Evolutionary conservation across 2,113 vertebrate genomes (phyloP).

Genomic region (Rutilus rutilus): DNA sequence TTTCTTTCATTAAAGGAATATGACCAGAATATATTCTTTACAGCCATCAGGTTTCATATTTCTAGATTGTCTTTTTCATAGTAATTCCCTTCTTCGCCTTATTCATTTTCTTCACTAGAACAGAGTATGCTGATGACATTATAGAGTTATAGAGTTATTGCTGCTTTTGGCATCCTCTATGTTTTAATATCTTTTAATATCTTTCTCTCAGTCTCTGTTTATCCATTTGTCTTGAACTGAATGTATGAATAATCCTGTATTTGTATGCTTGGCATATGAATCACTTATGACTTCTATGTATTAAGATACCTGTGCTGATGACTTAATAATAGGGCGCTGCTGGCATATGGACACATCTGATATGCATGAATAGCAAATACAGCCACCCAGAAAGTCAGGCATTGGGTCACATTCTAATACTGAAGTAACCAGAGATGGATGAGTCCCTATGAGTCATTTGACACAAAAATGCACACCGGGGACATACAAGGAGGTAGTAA

Average conservation of each 20-base stretch:
- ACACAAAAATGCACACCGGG: slow-evolving; percentile 37
- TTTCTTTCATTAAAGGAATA: too few species aligned
- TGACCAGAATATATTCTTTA: neutral
- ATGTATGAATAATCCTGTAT: neutral
- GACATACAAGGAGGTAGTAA: neutral
- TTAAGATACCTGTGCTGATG: slow-evolving; percentile 29
- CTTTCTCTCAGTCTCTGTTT: neutral
- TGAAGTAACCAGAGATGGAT: slow-evolving; percentile 53
- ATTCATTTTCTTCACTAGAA: neutral
- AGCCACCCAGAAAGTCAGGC: slow-evolving; percentile 43
- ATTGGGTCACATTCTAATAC: slow-evolving; percentile 41
- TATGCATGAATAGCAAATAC: slow-evolving; percentile 52
- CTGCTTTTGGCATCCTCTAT: neutral
- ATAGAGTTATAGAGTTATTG: neutral
- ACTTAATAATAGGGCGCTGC: slow-evolving; percentile 29
- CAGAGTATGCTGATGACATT: neutral
- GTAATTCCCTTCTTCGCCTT: neutral
- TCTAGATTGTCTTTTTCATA: neutral
- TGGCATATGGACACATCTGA: slow-evolving; percentile 49
- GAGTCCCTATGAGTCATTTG: slow-evolving; percentile 39
- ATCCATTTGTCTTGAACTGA: neutral
- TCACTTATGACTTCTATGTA: slow-evolving; percentile 25
- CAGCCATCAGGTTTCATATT: neutral
- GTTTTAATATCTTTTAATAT: neutral
- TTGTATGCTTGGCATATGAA: neutral